These are phyloP conservation scores for Diadegma fenestrale DNA, from an alignment of 2,888 invertebrate species.

Conservation along the genomic window DNA sequence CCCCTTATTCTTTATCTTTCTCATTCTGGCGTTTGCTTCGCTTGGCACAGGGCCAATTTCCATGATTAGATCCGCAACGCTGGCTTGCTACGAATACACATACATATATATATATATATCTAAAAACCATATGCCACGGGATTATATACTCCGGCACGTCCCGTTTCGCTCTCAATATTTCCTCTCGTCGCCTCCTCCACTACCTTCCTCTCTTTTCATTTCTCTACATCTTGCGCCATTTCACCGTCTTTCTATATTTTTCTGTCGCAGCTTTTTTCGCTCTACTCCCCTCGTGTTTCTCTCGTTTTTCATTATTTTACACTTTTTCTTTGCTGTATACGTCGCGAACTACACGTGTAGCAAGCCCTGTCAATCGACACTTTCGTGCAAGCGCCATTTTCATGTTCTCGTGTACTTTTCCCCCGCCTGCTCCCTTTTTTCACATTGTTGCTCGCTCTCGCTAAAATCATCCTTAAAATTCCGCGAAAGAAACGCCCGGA, in stretches of 20 bases:
- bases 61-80: slow-evolving; percentile 79
- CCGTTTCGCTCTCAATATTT: slow-evolving; percentile 67
- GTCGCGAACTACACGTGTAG: slow-evolving; percentile 54
- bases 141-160: slow-evolving; percentile 49
- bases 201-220: slow-evolving; percentile 25
- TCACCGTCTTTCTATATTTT: slow-evolving; percentile 46
- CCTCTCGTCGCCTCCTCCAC: slow-evolving; percentile 54
- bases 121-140: slow-evolving; percentile 35
- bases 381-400: slow-evolving; percentile 69
- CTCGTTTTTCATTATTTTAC: slow-evolving; percentile 35
- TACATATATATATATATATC: slow-evolving; percentile 10
- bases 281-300: slow-evolving; percentile 41
- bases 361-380: slow-evolving; percentile 54
- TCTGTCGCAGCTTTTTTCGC: slow-evolving; percentile 59
- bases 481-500: slow-evolving; percentile 16
- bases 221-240: slow-evolving; percentile 52
- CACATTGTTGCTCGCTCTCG: slow-evolving; percentile 17
- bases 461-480: too few species aligned
- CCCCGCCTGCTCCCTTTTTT: neutral
- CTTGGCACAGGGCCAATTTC: slow-evolving; percentile 75
- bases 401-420: slow-evolving; percentile 56
- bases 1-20: slow-evolving; percentile 46
- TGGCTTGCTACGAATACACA: slow-evolving; percentile 50
- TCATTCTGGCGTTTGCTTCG: slow-evolving; percentile 60
- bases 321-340: slow-evolving; percentile 43